Percentiles rank a stretch among this genome's conserved stretches.
Conservation (phyloP, 1,140 invertebrate species). For the Atta texana region DNA sequence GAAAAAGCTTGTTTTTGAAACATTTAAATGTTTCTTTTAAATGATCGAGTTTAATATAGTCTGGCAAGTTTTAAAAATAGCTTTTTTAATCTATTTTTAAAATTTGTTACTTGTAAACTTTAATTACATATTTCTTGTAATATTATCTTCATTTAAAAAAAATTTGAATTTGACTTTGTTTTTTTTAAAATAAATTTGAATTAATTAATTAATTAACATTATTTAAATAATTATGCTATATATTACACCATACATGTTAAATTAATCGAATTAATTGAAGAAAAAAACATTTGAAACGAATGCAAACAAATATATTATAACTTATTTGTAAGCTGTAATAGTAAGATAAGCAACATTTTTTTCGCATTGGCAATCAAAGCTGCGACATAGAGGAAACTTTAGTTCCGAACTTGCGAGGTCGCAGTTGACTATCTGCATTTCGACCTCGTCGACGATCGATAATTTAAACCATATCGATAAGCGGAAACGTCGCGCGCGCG, state of each 20-base stretch:
- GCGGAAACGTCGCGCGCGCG: slow-evolving; percentile 31
- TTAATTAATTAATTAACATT: neutral
- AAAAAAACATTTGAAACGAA: neutral
- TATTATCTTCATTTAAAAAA: neutral
- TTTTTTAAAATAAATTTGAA: neutral
- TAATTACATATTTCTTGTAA: neutral
- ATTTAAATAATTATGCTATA: neutral
- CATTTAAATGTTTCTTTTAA: neutral
- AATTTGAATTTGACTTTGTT: neutral
- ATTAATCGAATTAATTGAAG: neutral
- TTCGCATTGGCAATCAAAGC: neutral
- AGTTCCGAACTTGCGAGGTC: slow-evolving; percentile 54
- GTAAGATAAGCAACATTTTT: neutral
- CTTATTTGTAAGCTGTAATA: too few species aligned
- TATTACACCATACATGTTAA: neutral
- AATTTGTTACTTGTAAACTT: neutral
- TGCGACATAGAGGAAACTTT: slow-evolving; percentile 41
- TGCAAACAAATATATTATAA: too few species aligned
- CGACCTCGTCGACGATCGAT: slow-evolving; percentile 61
- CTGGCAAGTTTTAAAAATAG: neutral
- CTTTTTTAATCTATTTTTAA: neutral
- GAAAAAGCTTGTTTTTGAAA: neutral
- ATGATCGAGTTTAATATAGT: neutral
- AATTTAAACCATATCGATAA: slow-evolving; percentile 64
- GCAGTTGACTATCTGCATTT: slow-evolving; percentile 24